A percentile compares a stretch with the other conserved stretches of the same genome.
Conservation (phyloP, 1,140 invertebrate species). For the Aleiodes sp. region DNA sequence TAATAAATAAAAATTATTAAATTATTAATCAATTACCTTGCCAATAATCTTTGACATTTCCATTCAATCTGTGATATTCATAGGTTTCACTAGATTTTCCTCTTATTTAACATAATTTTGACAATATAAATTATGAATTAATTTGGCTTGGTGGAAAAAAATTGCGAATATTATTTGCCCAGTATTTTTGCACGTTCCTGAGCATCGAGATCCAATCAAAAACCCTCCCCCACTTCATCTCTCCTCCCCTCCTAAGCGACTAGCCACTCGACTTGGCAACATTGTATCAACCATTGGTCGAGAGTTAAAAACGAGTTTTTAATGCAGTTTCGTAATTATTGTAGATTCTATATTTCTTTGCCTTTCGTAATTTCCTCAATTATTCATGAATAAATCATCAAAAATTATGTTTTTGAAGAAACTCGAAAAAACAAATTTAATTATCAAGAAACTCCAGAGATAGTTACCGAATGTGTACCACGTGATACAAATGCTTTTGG, state of each 20-base stretch:
- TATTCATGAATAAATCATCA: background rate
- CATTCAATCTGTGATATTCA: too few relatives aligned
- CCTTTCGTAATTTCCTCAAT: too few relatives aligned
- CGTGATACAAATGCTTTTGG: too few relatives aligned
- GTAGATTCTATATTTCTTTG: too few relatives aligned
- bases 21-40: background rate
- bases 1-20: background rate
- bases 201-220: conserved; percentile 4
- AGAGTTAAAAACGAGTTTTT: background rate
- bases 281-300: background rate
- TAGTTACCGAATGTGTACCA: too few relatives aligned
- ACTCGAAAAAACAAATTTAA: too few relatives aligned
- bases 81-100: too few relatives aligned
- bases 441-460: too few relatives aligned
- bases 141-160: background rate
- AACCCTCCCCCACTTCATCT: background rate
- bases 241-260: background rate
- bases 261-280: background rate
- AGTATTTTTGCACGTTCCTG: conserved; percentile 14
- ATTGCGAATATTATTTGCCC: background rate
- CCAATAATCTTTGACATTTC: background rate
- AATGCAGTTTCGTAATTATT: background rate
- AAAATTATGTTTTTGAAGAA: background rate
- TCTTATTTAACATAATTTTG: too few relatives aligned
- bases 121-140: too few relatives aligned